phyloP scores from a whole-genome alignment of 2,113 vertebrate species.

The Eretmochelys imbricata region DNA sequence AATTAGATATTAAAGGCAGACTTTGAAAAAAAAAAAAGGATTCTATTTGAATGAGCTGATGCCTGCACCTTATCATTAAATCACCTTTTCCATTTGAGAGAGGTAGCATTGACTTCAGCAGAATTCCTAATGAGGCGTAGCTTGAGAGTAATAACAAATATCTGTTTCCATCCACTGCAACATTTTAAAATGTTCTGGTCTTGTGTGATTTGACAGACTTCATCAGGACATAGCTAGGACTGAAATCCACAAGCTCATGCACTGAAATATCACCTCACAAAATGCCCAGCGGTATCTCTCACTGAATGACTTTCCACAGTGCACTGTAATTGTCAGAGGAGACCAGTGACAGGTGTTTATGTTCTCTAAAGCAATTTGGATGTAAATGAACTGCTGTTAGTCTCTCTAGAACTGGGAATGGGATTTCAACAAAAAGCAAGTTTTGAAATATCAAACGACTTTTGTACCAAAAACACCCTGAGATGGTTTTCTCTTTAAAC shows the following conservation, averaged over 20 bases:
- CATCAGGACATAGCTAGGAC: not conserved
- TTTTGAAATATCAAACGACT: not conserved
- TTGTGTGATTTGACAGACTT: accelerated
- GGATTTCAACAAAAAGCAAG: not conserved
- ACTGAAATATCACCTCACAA: not conserved
- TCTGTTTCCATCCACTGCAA: not conserved
- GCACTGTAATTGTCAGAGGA: not conserved
- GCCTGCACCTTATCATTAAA: not conserved
- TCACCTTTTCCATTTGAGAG: not conserved
- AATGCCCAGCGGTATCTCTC: not conserved
- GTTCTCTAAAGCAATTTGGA: not conserved
- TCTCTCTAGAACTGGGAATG: not conserved
- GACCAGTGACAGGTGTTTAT: not conserved
- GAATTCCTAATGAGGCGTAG: accelerated
- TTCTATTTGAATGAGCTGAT: not conserved
- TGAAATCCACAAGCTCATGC: not conserved
- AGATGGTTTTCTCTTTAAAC: not conserved
- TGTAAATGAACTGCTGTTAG: not conserved
- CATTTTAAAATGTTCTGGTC: not conserved
- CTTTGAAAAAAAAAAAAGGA: not conserved
- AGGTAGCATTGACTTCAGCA: not conserved
- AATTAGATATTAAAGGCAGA: constrained; percentile 64
- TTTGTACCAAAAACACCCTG: not conserved
- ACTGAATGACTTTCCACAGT: not conserved
- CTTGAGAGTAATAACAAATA: accelerated